Evolutionary conservation across 2,113 vertebrate species (phyloP).

Genomic region (Heterotis niloticus): DNA sequence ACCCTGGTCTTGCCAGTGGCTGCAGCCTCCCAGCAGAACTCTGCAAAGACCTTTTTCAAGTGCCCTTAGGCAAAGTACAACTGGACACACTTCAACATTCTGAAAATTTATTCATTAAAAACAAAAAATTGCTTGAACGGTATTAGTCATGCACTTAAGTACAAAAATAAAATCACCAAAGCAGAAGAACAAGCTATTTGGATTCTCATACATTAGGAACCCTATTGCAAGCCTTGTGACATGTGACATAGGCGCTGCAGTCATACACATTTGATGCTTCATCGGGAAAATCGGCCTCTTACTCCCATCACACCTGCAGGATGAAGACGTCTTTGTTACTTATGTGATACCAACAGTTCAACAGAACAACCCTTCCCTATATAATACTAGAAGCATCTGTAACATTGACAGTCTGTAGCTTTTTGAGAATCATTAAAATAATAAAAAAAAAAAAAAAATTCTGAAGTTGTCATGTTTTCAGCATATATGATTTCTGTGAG

Average conservation of each 20-base stretch:
- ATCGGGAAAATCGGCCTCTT: constrained; percentile 84
- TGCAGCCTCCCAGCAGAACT: constrained; percentile 60
- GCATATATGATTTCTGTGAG: constrained; percentile 3
- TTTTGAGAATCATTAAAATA: no score
- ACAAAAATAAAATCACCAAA: constrained; percentile 38
- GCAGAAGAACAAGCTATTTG: neutral
- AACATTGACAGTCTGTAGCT: no score
- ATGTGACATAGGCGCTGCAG: constrained; percentile 29
- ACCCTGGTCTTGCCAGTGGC: constrained; percentile 55
- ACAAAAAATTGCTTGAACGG: constrained; percentile 49
- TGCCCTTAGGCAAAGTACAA: constrained; percentile 58
- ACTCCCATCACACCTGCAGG: constrained; percentile 70
- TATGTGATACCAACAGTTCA: neutral
- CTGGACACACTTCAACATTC: constrained; percentile 33
- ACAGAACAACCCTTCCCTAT: neutral
- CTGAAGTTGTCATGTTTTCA: neutral
- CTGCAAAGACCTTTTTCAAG: constrained; percentile 75
- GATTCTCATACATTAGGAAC: constrained; percentile 16
- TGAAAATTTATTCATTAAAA: constrained; percentile 85
- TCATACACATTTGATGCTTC: constrained; percentile 61
- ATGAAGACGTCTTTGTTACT: neutral
- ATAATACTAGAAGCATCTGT: no score
- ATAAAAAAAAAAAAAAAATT: no score
- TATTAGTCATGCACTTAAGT: constrained; percentile 56
- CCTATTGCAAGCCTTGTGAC: neutral